These are phyloP conservation scores for Erynnis tages DNA, from an alignment of 2,888 invertebrate genomes.

Conservation along the genomic window DNA sequence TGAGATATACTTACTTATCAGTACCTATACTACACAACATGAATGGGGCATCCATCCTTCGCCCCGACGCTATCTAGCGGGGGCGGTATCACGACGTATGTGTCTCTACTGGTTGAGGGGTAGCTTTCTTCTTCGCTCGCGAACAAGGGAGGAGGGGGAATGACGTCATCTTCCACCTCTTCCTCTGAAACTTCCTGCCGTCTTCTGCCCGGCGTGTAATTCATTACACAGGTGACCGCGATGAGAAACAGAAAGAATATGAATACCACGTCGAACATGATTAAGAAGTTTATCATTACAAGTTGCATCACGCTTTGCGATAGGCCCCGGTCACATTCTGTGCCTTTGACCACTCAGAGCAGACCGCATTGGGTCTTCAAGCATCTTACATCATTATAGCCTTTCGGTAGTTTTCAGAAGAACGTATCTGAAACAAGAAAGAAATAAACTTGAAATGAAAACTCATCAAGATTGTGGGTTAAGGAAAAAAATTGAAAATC, in stretches of 20 bases:
- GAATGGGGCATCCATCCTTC: conserved; percentile 74
- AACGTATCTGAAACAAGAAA: conserved; percentile 27
- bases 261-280: conserved; percentile 94
- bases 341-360: conserved; percentile 36
- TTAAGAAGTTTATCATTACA: conserved; percentile 91
- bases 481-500: background rate
- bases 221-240: conserved; percentile 90
- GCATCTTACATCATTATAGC: conserved; percentile 23
- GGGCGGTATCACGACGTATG: conserved; percentile 75
- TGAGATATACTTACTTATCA: conserved; percentile 66
- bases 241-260: conserved; percentile 92
- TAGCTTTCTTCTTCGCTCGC: conserved; percentile 56
- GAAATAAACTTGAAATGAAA: background rate
- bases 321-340: conserved; percentile 64
- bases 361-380: conserved; percentile 11
- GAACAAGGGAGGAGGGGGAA: conserved; percentile 74
- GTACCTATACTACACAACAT: conserved; percentile 74
- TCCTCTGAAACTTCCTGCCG: conserved; percentile 75
- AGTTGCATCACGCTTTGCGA: conserved; percentile 86
- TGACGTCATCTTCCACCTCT: conserved; percentile 72
- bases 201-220: conserved; percentile 86
- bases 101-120: conserved; percentile 62
- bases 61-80: conserved; percentile 62
- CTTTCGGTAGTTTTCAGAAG: background rate
- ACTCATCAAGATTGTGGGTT: background rate